Percentiles rank a stretch among this genome's conserved stretches.
Conservation (phyloP, 2,113 vertebrate genomes). For the Scophthalmus maximus region DNA sequence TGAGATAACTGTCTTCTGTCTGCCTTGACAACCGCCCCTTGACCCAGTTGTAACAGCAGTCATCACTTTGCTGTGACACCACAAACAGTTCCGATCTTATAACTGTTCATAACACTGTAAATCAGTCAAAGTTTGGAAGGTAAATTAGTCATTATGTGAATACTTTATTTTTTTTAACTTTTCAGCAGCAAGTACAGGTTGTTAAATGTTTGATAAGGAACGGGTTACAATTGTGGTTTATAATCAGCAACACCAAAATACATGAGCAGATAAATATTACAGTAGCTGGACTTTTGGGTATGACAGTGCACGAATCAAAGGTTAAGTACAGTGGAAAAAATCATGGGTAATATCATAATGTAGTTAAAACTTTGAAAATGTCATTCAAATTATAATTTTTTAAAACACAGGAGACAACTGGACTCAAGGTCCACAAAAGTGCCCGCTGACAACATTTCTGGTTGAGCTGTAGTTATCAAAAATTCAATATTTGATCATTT, state of each 20-base stretch:
- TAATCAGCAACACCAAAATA: not conserved
- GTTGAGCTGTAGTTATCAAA: not conserved
- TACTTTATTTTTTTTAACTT: slow-evolving; percentile 5
- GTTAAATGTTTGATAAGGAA: no score
- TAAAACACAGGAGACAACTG: not conserved
- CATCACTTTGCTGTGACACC: not conserved
- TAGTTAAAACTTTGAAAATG: slow-evolving; percentile 3
- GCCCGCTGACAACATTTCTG: not conserved
- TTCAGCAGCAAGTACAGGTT: slow-evolving; percentile 34
- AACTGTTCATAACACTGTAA: not conserved
- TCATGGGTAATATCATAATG: not conserved
- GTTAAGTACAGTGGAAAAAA: slow-evolving; percentile 3
- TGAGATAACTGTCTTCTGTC: slow-evolving; percentile 6
- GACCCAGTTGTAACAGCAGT: slow-evolving; percentile 12
- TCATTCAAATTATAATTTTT: slow-evolving; percentile 14
- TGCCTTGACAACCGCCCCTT: slow-evolving; percentile 37
- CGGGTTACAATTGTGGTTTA: not conserved
- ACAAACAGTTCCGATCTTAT: slow-evolving; percentile 15
- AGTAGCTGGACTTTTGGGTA: slow-evolving; percentile 5
- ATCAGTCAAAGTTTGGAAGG: not conserved
- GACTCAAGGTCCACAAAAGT: not conserved
- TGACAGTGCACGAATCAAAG: slow-evolving; percentile 4
- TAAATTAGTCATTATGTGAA: no score
- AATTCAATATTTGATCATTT: not conserved
- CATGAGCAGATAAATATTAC: not conserved